phyloP scores from a whole-genome alignment of 2,888 invertebrate species.

The Timema podura region DNA sequence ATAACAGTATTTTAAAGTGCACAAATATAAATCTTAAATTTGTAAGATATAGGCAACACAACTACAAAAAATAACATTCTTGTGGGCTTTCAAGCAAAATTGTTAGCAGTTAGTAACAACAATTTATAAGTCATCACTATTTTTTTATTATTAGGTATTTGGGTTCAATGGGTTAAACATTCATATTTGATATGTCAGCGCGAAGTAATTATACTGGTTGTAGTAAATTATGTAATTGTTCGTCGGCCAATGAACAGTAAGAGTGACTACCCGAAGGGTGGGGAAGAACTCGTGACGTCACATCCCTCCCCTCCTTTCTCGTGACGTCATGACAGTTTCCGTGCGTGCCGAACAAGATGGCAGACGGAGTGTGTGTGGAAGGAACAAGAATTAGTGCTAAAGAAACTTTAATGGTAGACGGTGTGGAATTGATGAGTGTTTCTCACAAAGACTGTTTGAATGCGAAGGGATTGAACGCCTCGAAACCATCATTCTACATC shows the following conservation, averaged over 20 bases:
- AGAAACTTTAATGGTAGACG: slow-evolving; percentile 39
- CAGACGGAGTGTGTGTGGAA: slow-evolving; percentile 70
- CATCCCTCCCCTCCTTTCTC: slow-evolving; percentile 17
- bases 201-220: slow-evolving; percentile 46
- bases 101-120: too few species aligned
- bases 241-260: slow-evolving; percentile 48
- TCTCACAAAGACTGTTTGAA: slow-evolving; percentile 49
- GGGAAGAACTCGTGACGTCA: slow-evolving; percentile 28
- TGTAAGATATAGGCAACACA: too few species aligned
- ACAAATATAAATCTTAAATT: too few species aligned
- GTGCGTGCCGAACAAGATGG: slow-evolving; percentile 71
- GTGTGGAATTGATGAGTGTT: slow-evolving; percentile 49
- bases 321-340: slow-evolving; percentile 40
- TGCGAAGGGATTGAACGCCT: slow-evolving; percentile 42
- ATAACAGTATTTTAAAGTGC: too few species aligned
- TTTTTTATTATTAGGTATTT: slow-evolving; percentile 9
- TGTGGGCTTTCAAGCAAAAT: too few species aligned
- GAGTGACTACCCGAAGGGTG: slow-evolving; percentile 32
- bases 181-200: slow-evolving; percentile 30
- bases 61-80: too few species aligned
- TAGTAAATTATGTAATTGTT: slow-evolving; percentile 47
- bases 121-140: too few species aligned
- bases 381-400: slow-evolving; percentile 56
- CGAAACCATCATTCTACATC: slow-evolving; percentile 45
- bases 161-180: slow-evolving; percentile 29